phyloP scores from a whole-genome alignment of 2,113 vertebrate species.

The Toxotes jaculatrix region DNA sequence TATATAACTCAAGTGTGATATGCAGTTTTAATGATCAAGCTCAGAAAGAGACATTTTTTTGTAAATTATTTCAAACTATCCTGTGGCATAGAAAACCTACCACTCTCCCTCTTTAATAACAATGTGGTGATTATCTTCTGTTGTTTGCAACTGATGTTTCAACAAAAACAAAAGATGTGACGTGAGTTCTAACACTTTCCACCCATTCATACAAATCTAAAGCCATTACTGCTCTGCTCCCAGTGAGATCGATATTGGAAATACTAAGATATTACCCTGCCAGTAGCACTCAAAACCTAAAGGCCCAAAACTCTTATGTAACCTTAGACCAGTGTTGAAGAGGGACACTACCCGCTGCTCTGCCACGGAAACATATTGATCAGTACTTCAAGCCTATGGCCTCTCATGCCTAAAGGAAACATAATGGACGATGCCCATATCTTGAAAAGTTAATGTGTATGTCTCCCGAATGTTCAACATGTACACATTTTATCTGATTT shows the following conservation, averaged over 20 bases:
- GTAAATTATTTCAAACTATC: too few species aligned
- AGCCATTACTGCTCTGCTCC: slow-evolving; percentile 37
- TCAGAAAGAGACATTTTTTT: too few species aligned
- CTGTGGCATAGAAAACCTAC: neutral
- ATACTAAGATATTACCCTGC: slow-evolving; percentile 28
- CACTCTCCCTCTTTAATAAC: neutral
- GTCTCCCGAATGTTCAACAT: slow-evolving; percentile 2
- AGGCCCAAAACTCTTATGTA: slow-evolving; percentile 38
- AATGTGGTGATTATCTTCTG: neutral
- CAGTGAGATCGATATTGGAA: slow-evolving; percentile 40
- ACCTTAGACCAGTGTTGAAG: slow-evolving; percentile 55
- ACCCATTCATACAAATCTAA: slow-evolving; percentile 27
- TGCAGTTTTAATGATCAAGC: too few species aligned
- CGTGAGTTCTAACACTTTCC: neutral
- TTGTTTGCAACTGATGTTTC: neutral
- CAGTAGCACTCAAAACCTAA: slow-evolving; percentile 24
- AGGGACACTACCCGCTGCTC: slow-evolving; percentile 19
- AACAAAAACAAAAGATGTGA: slow-evolving; percentile 1
- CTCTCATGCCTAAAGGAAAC: slow-evolving; percentile 18
- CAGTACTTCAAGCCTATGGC: neutral
- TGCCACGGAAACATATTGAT: slow-evolving; percentile 60
- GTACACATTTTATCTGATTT: slow-evolving; percentile 3
- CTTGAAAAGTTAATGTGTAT: slow-evolving; percentile 2
- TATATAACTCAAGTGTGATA: neutral
- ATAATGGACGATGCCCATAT: neutral